Percentiles rank a stretch among this genome's conserved stretches.
Evolutionary conservation across 2,797 vertebrate species (phyloP).

Genomic region (Glyptemys insculpta): DNA sequence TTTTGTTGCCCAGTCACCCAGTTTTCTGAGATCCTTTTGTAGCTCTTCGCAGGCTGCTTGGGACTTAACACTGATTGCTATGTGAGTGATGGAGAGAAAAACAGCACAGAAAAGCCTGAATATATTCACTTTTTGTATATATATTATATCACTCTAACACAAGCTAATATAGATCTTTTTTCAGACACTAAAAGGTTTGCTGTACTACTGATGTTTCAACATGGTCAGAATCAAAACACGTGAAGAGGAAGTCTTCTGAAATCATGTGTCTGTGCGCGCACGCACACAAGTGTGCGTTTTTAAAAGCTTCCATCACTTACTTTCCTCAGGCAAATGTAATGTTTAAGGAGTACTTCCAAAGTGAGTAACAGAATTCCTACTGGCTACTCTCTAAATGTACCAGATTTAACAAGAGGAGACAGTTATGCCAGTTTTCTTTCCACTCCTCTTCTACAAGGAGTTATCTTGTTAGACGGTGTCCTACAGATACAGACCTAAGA

Average conservation of each 20-base stretch:
- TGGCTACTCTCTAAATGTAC: slow-evolving; percentile 43
- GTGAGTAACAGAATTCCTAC: slow-evolving; percentile 70
- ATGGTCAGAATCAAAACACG: not conserved
- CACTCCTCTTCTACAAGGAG: slow-evolving; percentile 45
- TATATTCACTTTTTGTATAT: not conserved
- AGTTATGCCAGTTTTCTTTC: slow-evolving; percentile 61
- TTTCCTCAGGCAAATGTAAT: slow-evolving; percentile 58
- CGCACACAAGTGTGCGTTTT: not conserved
- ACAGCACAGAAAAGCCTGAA: not conserved
- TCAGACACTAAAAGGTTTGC: not conserved
- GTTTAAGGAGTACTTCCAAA: slow-evolving; percentile 65
- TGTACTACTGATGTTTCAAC: not conserved
- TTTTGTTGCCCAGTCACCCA: no score
- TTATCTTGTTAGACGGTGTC: slow-evolving; percentile 76
- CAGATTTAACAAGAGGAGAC: slow-evolving; percentile 71
- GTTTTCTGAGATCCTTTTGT: no score
- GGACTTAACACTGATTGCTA: not conserved
- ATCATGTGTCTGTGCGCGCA: not conserved
- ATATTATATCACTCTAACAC: not conserved
- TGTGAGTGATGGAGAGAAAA: not conserved
- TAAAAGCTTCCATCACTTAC: not conserved
- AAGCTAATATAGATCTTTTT: not conserved
- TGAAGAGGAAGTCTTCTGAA: not conserved
- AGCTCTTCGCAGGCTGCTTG: no score
- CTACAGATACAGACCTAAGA: slow-evolving; percentile 71